Base-by-base conservation (phyloP, 2,113 vertebrate genomes). In the Herpetotheres cachinnans region DNA sequence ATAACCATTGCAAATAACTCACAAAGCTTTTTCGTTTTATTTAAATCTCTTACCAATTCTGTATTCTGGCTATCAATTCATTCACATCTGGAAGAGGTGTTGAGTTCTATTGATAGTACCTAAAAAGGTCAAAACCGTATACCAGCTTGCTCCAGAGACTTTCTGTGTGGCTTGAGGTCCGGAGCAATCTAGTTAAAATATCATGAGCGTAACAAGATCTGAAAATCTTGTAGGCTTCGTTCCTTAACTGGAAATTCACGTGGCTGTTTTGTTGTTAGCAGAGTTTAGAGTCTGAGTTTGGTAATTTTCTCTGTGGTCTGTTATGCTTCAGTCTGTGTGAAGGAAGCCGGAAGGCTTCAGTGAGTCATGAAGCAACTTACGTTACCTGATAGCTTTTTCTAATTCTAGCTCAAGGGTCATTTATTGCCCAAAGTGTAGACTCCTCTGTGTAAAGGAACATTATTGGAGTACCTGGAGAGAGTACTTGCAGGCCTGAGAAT, bases 1-100 rank as follows among this genome's bases (percentile, higher is more conserved):
- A 2, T 42, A 21, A 38, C 46, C 0, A 0, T 34, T 38, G 10
- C 6, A 89, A 47, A 7, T 40, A 54, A 26, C 6, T 79, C 78
- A 16, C 0, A 9, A 73, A 54, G 10, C 2, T 55, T 61, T 49
- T 58, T 46, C 10, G 88, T 47, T 54, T 18, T 61, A 13, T 40
- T 73, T 40, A 34, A 19, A 32, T 73, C 10, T 82, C 49, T 55
- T 62, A 49, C 17, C 21, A 54, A 32, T 52, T 32, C 24, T 91
- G 2, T 71, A 2, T 67, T 82, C 46, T 46, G 38, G 7, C 14
- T 78, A 29, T 21, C 12, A 66, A 34, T 17, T 27, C 3, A 5
- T 52, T 88, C 27, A 22, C 4, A 12, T 49, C 34, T 80, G 34
- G 24, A 52, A 21, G 44, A 56, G 36, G 29, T 25, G 9, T 36